Evolutionary conservation across 2,888 invertebrate species (phyloP).

Genomic region (Halocaridina rubra): DNA sequence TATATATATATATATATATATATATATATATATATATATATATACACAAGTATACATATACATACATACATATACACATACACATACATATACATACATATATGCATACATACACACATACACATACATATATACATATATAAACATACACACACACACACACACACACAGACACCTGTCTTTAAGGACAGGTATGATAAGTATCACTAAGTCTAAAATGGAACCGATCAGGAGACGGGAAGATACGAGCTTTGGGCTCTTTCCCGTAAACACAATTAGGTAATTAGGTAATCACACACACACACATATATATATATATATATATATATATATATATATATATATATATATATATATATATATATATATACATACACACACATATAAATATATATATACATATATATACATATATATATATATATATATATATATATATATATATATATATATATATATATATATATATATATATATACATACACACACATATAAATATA

Average conservation of each 20-base stretch:
- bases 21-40: neutral
- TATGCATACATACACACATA: neutral
- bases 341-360: conserved; percentile 17
- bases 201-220: too few relatives aligned
- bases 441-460: neutral
- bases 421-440: neutral
- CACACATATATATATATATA: neutral
- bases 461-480: neutral
- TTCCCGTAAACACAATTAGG: too few relatives aligned
- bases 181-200: too few relatives aligned
- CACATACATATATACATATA: too few relatives aligned
- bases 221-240: too few relatives aligned
- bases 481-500: neutral
- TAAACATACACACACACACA: too few relatives aligned
- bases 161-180: neutral
- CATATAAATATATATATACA: conserved; percentile 6
- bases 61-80: too few relatives aligned
- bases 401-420: conserved; percentile 1
- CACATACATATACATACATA: too few relatives aligned
- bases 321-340: neutral
- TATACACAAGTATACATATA: neutral
- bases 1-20: neutral
- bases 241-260: too few relatives aligned
- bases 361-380: conserved; percentile 29
- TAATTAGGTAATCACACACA: too few relatives aligned